phyloP scores from a whole-genome alignment of 2,888 invertebrate genomes.

The Xestia ashworthii region DNA sequence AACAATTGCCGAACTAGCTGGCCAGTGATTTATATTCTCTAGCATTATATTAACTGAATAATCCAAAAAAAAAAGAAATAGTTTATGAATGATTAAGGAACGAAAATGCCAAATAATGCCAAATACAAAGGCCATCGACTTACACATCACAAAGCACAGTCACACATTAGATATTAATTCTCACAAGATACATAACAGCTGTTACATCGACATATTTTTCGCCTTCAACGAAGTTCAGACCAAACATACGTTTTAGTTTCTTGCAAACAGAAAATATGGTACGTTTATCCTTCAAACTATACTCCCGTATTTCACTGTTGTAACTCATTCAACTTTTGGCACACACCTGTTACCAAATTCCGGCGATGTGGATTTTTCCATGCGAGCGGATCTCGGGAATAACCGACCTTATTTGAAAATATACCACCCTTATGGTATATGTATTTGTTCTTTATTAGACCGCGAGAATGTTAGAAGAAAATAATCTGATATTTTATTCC shows the following conservation, averaged over 20 bases:
- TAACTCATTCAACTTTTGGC: slow-evolving; percentile 60
- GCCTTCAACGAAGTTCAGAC: slow-evolving; percentile 14
- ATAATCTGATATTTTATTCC: slow-evolving; percentile 12
- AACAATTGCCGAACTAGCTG: too few species aligned
- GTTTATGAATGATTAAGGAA: background rate
- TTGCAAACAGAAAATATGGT: slow-evolving; percentile 18
- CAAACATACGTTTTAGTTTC: slow-evolving; percentile 31
- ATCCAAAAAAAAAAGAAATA: background rate
- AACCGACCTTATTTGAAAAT: slow-evolving; percentile 50
- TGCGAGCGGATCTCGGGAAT: slow-evolving; percentile 34
- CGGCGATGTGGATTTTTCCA: slow-evolving; percentile 54
- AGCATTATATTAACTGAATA: background rate
- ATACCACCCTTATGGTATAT: slow-evolving; percentile 21
- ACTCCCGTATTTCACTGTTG: slow-evolving; percentile 42
- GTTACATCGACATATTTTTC: slow-evolving; percentile 7
- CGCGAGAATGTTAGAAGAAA: slow-evolving; percentile 1
- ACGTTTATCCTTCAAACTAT: slow-evolving; percentile 43
- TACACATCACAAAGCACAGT: background rate
- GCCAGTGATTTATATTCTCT: background rate
- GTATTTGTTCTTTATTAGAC: slow-evolving; percentile 18
- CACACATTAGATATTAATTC: background rate
- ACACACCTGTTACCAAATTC: slow-evolving; percentile 61
- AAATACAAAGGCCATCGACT: background rate
- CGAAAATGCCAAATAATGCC: background rate
- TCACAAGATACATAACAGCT: slow-evolving; percentile 9